A percentile compares a stretch with the other conserved stretches of the same genome.
These are phyloP conservation scores for Cyprinella venusta DNA, from an alignment of 2,797 vertebrate species.

Conservation along the genomic window DNA sequence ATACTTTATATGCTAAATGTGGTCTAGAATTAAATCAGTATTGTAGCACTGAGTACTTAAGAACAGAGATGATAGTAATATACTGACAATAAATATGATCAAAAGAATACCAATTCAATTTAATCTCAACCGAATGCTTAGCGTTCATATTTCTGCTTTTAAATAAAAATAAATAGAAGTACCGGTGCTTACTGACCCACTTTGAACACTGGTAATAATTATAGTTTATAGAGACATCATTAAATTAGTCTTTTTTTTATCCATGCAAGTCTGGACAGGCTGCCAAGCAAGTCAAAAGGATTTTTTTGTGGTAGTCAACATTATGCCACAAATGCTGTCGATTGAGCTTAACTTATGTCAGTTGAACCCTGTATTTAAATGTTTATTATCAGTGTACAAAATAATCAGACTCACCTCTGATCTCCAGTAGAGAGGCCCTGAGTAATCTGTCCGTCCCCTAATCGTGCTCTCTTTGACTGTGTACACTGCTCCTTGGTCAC, in stretches of 20 bases:
- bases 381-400: neutral
- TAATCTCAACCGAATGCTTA: neutral
- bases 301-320: neutral
- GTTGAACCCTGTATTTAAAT: neutral
- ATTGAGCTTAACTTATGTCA: neutral
- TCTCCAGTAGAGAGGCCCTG: conserved; percentile 49
- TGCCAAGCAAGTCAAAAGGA: neutral
- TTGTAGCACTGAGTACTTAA: neutral
- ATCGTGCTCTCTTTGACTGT: conserved; percentile 31
- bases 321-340: neutral
- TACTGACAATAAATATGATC: neutral
- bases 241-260: neutral
- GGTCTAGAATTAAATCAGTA: conserved; percentile 15
- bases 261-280: neutral
- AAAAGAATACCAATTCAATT: neutral
- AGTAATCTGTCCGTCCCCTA: conserved; percentile 32
- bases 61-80: neutral
- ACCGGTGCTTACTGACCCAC: neutral
- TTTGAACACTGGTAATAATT: neutral
- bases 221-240: neutral
- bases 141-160: neutral
- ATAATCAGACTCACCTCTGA: conserved; percentile 53
- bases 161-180: neutral
- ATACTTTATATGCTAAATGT: conserved; percentile 5
- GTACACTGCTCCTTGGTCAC: conserved; percentile 62